A percentile compares a stretch with the other conserved stretches of the same genome.
These are phyloP conservation scores for Lathamus discolor DNA, from an alignment of 2,113 vertebrate species.

Conservation along the genomic window DNA sequence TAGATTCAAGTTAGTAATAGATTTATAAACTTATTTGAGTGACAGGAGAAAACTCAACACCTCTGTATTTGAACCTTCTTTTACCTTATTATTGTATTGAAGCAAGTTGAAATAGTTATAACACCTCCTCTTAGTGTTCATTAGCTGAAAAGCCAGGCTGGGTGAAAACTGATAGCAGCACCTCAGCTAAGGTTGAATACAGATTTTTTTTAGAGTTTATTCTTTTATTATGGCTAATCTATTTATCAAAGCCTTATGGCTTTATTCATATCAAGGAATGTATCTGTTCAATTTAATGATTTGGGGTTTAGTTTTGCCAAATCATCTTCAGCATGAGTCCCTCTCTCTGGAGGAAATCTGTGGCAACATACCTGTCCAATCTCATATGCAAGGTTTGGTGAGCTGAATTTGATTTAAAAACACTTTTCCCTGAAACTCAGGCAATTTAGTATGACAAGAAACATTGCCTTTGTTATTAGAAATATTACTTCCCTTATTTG, in stretches of 20 bases:
- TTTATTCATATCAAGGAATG: neutral
- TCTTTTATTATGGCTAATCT: neutral
- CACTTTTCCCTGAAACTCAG: neutral
- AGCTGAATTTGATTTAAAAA: neutral
- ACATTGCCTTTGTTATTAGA: neutral
- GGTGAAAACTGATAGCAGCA: neutral
- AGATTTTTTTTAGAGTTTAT: neutral
- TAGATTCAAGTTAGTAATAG: neutral
- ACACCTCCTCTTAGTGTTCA: neutral
- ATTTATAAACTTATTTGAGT: neutral
- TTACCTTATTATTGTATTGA: neutral
- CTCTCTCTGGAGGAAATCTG: neutral
- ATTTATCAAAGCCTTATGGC: neutral
- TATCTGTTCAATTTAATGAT: neutral
- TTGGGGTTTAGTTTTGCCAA: neutral
- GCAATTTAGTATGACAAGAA: neutral
- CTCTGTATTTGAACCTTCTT: neutral
- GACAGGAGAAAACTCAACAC: neutral
- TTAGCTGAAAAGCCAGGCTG: neutral
- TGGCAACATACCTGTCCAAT: neutral
- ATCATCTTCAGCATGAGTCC: neutral
- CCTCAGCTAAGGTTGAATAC: neutral
- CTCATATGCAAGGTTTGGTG: neutral
- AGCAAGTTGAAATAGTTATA: neutral
- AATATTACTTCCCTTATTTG: neutral